A percentile compares a stretch with the other conserved stretches of the same genome.
phyloP scores from a whole-genome alignment of 2,113 vertebrate species.

The Bufo gargarizans region DNA sequence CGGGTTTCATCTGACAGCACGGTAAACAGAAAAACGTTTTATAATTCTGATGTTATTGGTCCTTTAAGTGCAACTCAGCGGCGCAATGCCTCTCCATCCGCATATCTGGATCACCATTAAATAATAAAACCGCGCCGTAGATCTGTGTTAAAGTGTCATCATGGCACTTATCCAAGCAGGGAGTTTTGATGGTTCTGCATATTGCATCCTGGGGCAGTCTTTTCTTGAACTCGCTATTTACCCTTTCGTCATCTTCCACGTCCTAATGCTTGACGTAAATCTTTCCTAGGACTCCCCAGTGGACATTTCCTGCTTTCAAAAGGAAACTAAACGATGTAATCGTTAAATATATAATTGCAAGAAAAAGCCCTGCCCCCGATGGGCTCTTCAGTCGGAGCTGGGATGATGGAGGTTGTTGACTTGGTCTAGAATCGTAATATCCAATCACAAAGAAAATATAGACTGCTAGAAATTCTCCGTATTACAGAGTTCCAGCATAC shows the following conservation, averaged over 20 bases:
- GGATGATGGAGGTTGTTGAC: slow-evolving; percentile 1
- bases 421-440: background rate
- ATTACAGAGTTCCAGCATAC: background rate
- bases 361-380: background rate
- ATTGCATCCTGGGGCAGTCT: slow-evolving; percentile 34
- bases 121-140: slow-evolving; percentile 39
- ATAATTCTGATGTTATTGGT: slow-evolving; percentile 5
- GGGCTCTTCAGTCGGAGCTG: background rate
- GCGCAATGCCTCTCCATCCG: slow-evolving; percentile 2
- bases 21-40: slow-evolving; percentile 9
- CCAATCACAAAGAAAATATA: background rate
- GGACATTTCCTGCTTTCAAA: slow-evolving; percentile 21
- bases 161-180: slow-evolving; percentile 34
- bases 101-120: slow-evolving; percentile 37
- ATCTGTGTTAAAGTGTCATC: slow-evolving; percentile 37
- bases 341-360: slow-evolving; percentile 49
- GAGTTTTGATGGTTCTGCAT: slow-evolving; percentile 46
- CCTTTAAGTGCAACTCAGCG: slow-evolving; percentile 24
- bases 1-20: background rate
- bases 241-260: slow-evolving; percentile 5
- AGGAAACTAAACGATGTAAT: background rate
- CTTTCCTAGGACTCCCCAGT: slow-evolving; percentile 29
- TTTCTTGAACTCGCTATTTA: slow-evolving; percentile 29
- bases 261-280: slow-evolving; percentile 33
- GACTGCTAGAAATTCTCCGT: slow-evolving; percentile 6